A percentile compares a stretch with the other conserved stretches of the same genome.
phyloP scores from a whole-genome alignment of 2,113 vertebrate genomes.

The Phylloscopus trochiloides region DNA sequence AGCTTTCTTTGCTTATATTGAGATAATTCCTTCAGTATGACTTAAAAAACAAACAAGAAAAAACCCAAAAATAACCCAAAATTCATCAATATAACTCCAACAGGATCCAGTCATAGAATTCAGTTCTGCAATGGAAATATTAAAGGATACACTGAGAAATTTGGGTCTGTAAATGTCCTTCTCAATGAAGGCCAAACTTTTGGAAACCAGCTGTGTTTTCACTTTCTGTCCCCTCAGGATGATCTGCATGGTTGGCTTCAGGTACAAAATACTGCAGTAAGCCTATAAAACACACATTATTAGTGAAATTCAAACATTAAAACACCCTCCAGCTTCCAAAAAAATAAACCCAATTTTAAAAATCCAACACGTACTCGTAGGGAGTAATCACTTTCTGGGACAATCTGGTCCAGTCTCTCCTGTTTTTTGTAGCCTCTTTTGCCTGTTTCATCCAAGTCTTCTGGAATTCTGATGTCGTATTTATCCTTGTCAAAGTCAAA shows the following conservation, averaged over 20 bases:
- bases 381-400: conserved; percentile 85
- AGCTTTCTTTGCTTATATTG: background rate
- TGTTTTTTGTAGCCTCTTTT: conserved; percentile 76
- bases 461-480: conserved; percentile 90
- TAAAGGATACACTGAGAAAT: conserved; percentile 87
- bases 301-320: background rate
- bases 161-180: conserved; percentile 87
- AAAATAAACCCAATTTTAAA: background rate
- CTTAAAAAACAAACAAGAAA: background rate
- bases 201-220: conserved; percentile 90
- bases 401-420: conserved; percentile 74
- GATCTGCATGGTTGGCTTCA: conserved; percentile 95
- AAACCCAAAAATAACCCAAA: background rate
- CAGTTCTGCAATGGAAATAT: background rate
- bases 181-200: conserved; percentile 85
- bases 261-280: conserved; percentile 94
- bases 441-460: conserved; percentile 78
- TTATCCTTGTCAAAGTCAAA: conserved; percentile 89
- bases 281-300: conserved; percentile 74
- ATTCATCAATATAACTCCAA: background rate
- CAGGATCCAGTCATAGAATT: background rate
- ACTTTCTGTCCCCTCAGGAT: conserved; percentile 89
- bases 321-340: background rate
- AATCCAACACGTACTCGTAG: conserved; percentile 68
- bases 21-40: background rate